Conservation (phyloP, 2,113 vertebrate species). For the Chlorodrepanis virens region DNA sequence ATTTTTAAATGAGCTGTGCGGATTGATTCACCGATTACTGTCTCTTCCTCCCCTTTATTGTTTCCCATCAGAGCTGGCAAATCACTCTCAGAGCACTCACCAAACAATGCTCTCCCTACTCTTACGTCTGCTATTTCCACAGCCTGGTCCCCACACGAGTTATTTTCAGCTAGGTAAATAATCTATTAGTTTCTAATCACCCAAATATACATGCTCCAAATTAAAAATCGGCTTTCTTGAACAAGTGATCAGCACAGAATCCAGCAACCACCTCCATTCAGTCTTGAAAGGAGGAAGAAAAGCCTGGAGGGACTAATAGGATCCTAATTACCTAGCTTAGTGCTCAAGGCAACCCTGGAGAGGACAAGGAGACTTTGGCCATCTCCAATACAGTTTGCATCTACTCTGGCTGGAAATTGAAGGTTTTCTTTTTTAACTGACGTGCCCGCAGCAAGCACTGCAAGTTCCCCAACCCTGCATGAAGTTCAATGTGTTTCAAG, state of each 20-base stretch:
- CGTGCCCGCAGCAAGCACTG: background rate
- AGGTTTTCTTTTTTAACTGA: background rate
- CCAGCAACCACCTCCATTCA: background rate
- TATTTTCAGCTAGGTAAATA: background rate
- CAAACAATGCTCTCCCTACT: background rate
- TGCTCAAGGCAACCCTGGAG: background rate
- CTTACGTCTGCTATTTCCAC: background rate
- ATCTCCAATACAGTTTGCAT: background rate
- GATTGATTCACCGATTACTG: slow-evolving; percentile 37
- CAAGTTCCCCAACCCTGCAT: background rate
- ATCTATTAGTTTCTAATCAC: background rate
- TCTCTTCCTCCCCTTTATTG: slow-evolving; percentile 2
- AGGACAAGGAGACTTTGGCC: background rate
- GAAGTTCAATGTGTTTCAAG: background rate
- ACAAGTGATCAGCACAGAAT: background rate
- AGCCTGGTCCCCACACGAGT: background rate
- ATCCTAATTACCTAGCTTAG: background rate
- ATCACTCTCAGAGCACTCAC: background rate
- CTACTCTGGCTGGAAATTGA: background rate
- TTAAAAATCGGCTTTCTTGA: background rate
- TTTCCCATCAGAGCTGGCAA: slow-evolving; percentile 30
- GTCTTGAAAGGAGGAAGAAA: background rate
- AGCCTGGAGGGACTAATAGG: background rate
- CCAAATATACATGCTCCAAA: background rate
- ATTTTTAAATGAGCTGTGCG: background rate